Conservation (phyloP, 2,888 invertebrate genomes). For the Chrysina gloriosa region DNA sequence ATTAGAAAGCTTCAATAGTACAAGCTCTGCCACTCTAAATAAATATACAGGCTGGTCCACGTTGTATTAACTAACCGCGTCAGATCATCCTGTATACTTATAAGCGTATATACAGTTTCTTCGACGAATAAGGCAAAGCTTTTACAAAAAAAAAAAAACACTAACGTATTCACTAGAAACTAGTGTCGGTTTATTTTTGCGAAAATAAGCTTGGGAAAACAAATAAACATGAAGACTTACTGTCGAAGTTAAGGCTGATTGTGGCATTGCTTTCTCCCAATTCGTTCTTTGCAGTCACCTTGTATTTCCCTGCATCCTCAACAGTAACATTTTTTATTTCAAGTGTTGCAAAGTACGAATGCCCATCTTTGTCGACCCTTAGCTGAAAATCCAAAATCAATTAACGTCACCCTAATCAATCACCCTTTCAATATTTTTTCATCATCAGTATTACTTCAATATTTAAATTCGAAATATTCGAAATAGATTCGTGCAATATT, state of each 20-base stretch:
- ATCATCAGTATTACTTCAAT: conserved; percentile 20
- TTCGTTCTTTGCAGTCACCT: conserved; percentile 97
- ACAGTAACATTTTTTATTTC: conserved; percentile 95
- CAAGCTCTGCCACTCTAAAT: conserved; percentile 48
- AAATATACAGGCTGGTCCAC: conserved; percentile 8
- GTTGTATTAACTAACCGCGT: conserved; percentile 10
- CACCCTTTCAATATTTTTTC: background rate
- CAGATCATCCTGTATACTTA: conserved; percentile 29
- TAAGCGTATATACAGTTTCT: conserved; percentile 1
- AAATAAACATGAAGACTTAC: conserved; percentile 74
- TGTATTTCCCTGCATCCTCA: conserved; percentile 97
- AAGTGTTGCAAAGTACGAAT: conserved; percentile 92
- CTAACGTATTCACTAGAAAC: background rate
- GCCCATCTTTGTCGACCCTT: conserved; percentile 90
- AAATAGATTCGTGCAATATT: no score
- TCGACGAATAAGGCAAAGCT: conserved; percentile 43
- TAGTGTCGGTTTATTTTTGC: conserved; percentile 17
- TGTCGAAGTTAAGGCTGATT: conserved; percentile 97
- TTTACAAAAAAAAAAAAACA: conserved; percentile 35
- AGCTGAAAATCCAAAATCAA: conserved; percentile 70
- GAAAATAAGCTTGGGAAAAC: conserved; percentile 40
- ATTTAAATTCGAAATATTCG: background rate
- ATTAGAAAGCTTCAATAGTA: conserved; percentile 50
- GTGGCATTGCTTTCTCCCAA: conserved; percentile 97
- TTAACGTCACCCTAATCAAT: background rate